A percentile compares a stretch with the other conserved stretches of the same genome.
Evolutionary conservation across 2,113 vertebrate species (phyloP).

Genomic region (Semicossyphus pulcher): DNA sequence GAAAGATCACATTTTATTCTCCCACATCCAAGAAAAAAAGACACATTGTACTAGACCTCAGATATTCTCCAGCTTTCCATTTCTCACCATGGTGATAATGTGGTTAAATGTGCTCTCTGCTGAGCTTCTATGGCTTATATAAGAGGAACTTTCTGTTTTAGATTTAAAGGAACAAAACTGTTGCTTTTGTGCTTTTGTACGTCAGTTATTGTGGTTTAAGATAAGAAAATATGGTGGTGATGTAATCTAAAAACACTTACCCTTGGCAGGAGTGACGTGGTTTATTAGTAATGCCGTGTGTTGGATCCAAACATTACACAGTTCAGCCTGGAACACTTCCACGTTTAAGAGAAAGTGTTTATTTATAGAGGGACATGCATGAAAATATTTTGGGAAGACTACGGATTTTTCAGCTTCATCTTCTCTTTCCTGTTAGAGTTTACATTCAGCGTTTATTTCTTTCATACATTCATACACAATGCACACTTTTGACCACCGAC

Average conservation of each 20-base stretch:
- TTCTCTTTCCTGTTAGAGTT: too few relatives aligned
- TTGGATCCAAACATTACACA: neutral
- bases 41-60: conserved; percentile 38
- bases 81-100: conserved; percentile 66
- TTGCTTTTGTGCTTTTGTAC: neutral
- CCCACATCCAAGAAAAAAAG: conserved; percentile 40
- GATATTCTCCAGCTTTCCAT: conserved; percentile 24
- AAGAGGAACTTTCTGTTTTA: conserved; percentile 1
- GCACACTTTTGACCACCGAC: too few relatives aligned
- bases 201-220: neutral
- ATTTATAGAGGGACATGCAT: too few relatives aligned
- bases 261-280: neutral
- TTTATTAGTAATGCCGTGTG: neutral
- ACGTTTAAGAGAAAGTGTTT: neutral
- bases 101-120: conserved; percentile 36
- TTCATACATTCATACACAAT: too few relatives aligned
- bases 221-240: neutral
- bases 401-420: too few relatives aligned
- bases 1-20: conserved; percentile 51
- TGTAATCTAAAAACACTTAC: neutral
- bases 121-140: conserved; percentile 4
- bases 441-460: too few relatives aligned
- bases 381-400: too few relatives aligned
- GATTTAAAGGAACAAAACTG: neutral
- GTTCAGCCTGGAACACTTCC: neutral